Evolutionary conservation across 2,797 vertebrate species (phyloP), one percentile per base, ranked within the genome.

Genomic region (Hippoglossus hippoglossus): DNA sequence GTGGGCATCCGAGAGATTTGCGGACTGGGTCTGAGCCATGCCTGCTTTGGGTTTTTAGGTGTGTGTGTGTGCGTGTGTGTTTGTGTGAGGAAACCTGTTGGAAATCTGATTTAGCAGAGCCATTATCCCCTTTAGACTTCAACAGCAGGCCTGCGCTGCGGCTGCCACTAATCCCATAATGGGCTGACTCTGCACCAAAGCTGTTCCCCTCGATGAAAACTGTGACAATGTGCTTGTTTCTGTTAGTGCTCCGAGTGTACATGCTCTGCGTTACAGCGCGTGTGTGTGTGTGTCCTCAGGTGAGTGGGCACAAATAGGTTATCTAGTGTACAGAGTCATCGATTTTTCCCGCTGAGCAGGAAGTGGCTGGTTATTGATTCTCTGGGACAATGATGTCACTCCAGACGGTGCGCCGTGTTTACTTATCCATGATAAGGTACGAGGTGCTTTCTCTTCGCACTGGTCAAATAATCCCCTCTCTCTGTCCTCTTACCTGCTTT

Each of bases 341-440:
- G 88, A 90, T 93, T 92, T 86, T 91, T 83, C 85, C 80, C 68
- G 67, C 86, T 66, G 83, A 79, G 77, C 80, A 92, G 90, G 92
- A 94, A 92, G 90, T 91, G 79, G 73, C 90, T 91, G 82, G 91
- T 92, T 93, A 92, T 92, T 93, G 93, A 94, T 94, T 94, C 89
- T 84, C 82, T 67, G 87, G 82, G 88, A 89, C 85, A 79, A 71
- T 93, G 91, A 92, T 93, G 93, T 94, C 90, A 93, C 91, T 90
- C 82, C 80, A 92, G 90, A 83, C 75, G 76, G 75, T 75, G 80
- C 22, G 24, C 55, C 59, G 63, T 93, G 92, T 93, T 93, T 92
- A 84, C 91, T 93, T 91, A 93, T 89, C 90, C 91, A 90, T 85
- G 91, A 92, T 91, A 89, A 87, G 85, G 90, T 79, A 76, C 51